Evolutionary conservation across 2,797 vertebrate species (phyloP), one percentile per base, ranked within the genome.

Genomic region (Phyllotis vaccarum): DNA sequence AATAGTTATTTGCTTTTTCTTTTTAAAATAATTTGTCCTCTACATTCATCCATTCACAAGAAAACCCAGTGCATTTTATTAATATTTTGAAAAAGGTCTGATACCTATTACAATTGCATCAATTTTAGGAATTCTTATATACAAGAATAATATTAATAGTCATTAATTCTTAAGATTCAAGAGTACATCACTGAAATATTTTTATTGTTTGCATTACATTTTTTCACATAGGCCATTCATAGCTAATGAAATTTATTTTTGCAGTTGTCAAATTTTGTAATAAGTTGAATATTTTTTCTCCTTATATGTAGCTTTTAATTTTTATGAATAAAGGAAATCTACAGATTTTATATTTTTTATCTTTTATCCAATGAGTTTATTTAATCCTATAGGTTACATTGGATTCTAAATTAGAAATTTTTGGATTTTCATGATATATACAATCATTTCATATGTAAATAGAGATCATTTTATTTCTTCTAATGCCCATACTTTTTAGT

Each of bases 381-480:
- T 86, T 89, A 97, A 96, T 95, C 19, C 29, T 92, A 60, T 75
- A 94, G 88, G 72, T 94, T 89, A 86, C 29, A 89, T 46, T 88
- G 40, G 60, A 21, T 85, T 88, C 93, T 79, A 11, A 88, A 74
- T 94, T 86, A 80, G 14, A 89, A 90, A 94, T 37, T 92, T 94
- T 95, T 96, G 49, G n/a, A 37, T 60, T 87, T 96, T 95, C 27
- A 95, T 83, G 81, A 52, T 91, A 89, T 94, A 93, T 70, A 64
- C n/a, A 95, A 68, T 94, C 52, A 95, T 89, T 95, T 95, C n/a
- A 79, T 40, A 60, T 91, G 52, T 34, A 91, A 94, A 85, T 93
- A 93, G 19, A 91, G 37, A 92, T 79, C 6, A 82, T 93, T 96
- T 86, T 93, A 90, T 92, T 95, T 97, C 79, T 95, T 96, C 24